A percentile compares a stretch with the other conserved stretches of the same genome.
Conservation (phyloP, 1,140 invertebrate species). For the Lithobius niger region DNA sequence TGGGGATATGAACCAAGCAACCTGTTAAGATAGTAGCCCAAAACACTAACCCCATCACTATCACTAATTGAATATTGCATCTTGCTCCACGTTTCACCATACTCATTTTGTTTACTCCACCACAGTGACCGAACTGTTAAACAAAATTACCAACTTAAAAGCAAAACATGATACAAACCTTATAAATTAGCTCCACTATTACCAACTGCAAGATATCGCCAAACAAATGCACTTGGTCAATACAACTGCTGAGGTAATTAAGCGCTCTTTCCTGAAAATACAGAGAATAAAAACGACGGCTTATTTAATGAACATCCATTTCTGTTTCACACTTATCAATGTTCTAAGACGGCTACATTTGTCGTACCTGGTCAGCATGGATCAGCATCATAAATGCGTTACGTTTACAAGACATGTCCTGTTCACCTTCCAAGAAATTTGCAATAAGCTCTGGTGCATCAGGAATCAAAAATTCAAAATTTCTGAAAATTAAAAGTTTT, state of each 20-base stretch:
- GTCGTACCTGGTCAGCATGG: constrained; percentile 65
- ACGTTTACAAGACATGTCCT: constrained; percentile 97
- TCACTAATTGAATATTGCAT: no score
- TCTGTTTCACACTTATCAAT: background rate
- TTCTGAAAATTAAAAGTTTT: constrained; percentile 47
- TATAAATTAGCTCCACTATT: constrained; percentile 98
- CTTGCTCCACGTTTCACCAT: no score
- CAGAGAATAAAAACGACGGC: background rate
- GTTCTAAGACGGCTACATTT: background rate
- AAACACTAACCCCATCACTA: no score
- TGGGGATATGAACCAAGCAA: no score
- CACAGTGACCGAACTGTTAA: no score
- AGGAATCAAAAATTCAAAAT: constrained; percentile 96
- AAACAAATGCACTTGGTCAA: constrained; percentile 88
- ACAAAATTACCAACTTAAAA: background rate
- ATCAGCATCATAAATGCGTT: constrained; percentile 99
- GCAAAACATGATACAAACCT: constrained; percentile 44
- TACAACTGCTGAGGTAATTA: constrained; percentile 80
- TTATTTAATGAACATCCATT: background rate
- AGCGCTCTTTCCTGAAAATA: constrained; percentile 66
- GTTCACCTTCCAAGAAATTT: constrained; percentile 86
- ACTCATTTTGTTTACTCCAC: no score
- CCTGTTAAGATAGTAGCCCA: no score
- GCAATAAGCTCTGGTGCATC: constrained; percentile 95
- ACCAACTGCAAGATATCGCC: constrained; percentile 97